These are phyloP conservation scores for Carcharodon carcharias DNA, from an alignment of 2,797 vertebrate genomes.

Conservation along the genomic window DNA sequence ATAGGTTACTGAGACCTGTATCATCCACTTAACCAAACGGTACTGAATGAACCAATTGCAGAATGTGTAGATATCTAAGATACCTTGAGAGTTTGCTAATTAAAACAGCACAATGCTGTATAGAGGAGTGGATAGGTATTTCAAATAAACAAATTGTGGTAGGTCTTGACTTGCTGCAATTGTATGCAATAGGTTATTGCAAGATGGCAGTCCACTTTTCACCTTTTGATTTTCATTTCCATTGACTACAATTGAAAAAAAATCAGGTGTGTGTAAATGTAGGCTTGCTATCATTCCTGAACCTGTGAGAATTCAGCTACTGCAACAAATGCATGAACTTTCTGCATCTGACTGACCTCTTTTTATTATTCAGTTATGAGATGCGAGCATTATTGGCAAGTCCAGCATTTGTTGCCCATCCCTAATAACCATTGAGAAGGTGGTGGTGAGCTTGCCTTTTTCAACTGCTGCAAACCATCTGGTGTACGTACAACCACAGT, in stretches of 20 bases:
- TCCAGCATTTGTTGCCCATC: too few relatives aligned
- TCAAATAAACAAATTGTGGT: background rate
- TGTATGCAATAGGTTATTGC: background rate
- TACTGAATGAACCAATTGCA: background rate
- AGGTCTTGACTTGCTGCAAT: background rate
- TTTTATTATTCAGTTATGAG: too few relatives aligned
- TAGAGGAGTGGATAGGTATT: background rate
- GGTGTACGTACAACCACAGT: too few relatives aligned
- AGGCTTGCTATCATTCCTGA: background rate
- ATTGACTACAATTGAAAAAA: background rate
- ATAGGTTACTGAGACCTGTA: background rate
- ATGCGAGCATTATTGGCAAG: too few relatives aligned
- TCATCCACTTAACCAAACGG: background rate
- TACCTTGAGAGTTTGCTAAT: background rate
- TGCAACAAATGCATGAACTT: background rate
- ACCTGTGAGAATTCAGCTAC: background rate
- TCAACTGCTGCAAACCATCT: too few relatives aligned
- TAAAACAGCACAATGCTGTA: background rate
- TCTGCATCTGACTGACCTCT: too few relatives aligned
- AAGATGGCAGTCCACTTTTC: background rate
- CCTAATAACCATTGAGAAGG: too few relatives aligned
- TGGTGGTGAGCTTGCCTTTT: too few relatives aligned
- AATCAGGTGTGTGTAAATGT: background rate
- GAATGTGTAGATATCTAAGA: background rate
- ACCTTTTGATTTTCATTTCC: background rate